Evolutionary conservation across 2,888 invertebrate genomes (phyloP), one percentile per base, ranked within the genome.

Genomic region (Eilema caniola): DNA sequence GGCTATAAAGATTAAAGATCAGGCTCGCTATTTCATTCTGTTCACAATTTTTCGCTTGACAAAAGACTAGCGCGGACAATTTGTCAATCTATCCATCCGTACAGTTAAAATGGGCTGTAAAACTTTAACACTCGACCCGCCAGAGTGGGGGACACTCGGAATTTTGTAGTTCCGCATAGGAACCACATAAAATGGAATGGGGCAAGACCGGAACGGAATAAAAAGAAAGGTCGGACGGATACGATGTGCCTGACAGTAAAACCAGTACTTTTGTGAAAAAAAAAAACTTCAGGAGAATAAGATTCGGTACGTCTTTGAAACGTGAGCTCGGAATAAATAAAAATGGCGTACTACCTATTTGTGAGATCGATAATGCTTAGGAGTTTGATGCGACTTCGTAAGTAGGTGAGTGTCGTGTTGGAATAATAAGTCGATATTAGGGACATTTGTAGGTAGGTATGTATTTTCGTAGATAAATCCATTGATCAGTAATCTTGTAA

Each of bases 31-130:
- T 74, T 82, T 76, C 72, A 75, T 83, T 77, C 71, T 62, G 73
- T 75, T 80, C 78, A 80, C 81, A 83, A 86, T 86, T 83, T 79
- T 80, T 79, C 78, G 78, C 78, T 79, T 82, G 76, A 80, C 78
- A 83, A 84, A 86, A 79, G 82, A 82, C 78, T 77, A 80, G 78
- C 77, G 80, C 79, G 73, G 77, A 82, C 87, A 88, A 90, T 90
- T 90, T 90, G 91, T 90, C 89, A 87, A 88, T 86, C 86, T 86
- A 82, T 85, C 88, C 85, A 83, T 77, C 82, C 87, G 85, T 72
- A 85, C 84, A 78, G 85, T 87, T 88, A 88, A 88, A 90, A 90
- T 86, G 87, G 88, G 86, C 82, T 85, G 89, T 91, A 90, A 91
- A 91, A 91, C 86, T 91, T 90, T 90, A 90, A 89, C 87, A 86